A percentile compares a stretch with the other conserved stretches of the same genome.
Conservation (phyloP, 1,140 invertebrate genomes). For the Drosophila lini region DNA sequence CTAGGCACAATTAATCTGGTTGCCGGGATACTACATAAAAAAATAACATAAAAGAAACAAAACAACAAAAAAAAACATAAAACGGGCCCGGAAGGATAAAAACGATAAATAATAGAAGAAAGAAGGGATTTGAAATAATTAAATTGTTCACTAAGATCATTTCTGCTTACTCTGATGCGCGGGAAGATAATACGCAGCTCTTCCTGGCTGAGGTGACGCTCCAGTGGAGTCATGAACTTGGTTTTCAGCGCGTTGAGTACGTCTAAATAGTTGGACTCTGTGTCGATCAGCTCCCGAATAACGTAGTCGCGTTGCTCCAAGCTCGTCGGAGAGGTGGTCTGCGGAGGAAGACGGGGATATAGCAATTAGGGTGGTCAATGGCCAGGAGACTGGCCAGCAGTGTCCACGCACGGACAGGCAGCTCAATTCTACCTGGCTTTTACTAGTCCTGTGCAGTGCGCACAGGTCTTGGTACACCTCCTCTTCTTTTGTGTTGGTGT, state of each 20-base stretch:
- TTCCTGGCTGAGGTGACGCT: conserved; percentile 88
- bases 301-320: conserved; percentile 97
- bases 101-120: too few relatives aligned
- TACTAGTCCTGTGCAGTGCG: conserved; percentile 83
- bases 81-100: too few relatives aligned
- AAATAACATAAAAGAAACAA: too few relatives aligned
- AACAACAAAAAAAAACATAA: too few relatives aligned
- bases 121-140: not conserved
- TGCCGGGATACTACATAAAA: too few relatives aligned
- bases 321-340: conserved; percentile 87
- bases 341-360: conserved; percentile 7
- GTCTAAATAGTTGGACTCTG: conserved; percentile 98
- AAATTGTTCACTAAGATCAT: not conserved
- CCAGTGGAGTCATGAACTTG: conserved; percentile 92
- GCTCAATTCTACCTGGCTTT: conserved; percentile 81
- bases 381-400: conserved; percentile 5
- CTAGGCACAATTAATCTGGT: too few relatives aligned
- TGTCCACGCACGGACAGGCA: conserved; percentile 45
- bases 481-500: conserved; percentile 84
- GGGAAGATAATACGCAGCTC: conserved; percentile 93
- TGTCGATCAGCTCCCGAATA: conserved; percentile 97
- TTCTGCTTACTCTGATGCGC: conserved; percentile 91
- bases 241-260: conserved; percentile 94
- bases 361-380: conserved; percentile 22
- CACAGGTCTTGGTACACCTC: conserved; percentile 85